phyloP scores from a whole-genome alignment of 2,113 vertebrate species.

The Azemiops feae region DNA sequence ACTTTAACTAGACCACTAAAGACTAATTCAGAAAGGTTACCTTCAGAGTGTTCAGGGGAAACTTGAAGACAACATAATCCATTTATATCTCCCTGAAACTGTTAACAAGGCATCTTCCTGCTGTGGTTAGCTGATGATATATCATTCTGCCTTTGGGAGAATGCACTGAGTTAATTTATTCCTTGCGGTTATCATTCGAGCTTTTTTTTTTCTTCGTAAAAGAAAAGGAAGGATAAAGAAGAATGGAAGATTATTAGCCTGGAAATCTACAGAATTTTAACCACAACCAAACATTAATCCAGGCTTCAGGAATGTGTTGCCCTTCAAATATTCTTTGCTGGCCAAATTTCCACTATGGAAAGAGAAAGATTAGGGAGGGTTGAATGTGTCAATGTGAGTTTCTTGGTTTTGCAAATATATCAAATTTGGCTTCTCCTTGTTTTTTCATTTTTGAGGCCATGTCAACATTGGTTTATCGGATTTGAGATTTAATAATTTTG shows the following conservation, averaged over 20 bases:
- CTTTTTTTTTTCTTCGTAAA: neutral
- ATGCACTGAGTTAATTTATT: neutral
- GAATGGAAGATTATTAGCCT: neutral
- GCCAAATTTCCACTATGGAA: neutral
- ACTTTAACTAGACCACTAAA: neutral
- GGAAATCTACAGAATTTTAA: neutral
- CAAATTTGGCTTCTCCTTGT: neutral
- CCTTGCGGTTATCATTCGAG: neutral
- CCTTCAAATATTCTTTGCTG: neutral
- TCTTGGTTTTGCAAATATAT: neutral
- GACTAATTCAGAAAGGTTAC: neutral
- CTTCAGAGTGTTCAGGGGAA: neutral
- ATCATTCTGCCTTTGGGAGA: neutral
- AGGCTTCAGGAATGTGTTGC: neutral
- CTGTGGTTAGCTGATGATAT: neutral
- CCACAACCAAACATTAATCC: neutral
- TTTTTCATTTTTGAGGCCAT: neutral
- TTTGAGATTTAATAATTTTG: neutral
- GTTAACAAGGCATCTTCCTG: neutral
- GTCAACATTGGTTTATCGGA: neutral
- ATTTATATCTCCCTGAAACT: neutral
- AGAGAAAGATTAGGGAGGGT: neutral
- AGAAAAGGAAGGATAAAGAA: neutral
- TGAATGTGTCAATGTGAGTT: neutral
- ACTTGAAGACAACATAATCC: neutral